Evolutionary conservation across 1,140 invertebrate genomes (phyloP), one percentile per base, ranked within the genome.

Genomic region (Diploscapter pachys): DNA sequence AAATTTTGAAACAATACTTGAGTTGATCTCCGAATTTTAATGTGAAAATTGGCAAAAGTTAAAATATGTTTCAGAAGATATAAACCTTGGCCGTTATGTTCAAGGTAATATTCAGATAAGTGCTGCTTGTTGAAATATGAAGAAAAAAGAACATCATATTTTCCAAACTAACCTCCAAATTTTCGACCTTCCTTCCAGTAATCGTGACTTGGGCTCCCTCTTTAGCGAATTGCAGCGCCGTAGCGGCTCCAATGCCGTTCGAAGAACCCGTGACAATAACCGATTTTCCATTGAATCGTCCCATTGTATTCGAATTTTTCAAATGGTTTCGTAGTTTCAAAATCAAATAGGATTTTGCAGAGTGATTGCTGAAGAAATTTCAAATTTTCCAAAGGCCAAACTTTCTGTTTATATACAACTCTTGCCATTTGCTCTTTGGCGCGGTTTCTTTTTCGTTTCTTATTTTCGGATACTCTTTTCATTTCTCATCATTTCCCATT

Each of bases 181-280:
- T 13, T 53, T 78, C 54, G 0, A 52, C 56, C 64, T 66, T 68
- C 55, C 76, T 69, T 63, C 76, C 76, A 53, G 66, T 68, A n/a
- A 78, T 78, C 2, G 76, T 78, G 51, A 78, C 65, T 13, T 57
- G 55, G 31, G 76, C 76, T 63, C 76, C 76, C 51, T 78, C 78
- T 59, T 54, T 59, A 11, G 76, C 74, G 9, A 78, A 71, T 5
- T 65, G 64, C 4, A 78, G 59, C 3, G 76, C 76, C 0, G 76
- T 76, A 4, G 66, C 76, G 56, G 56, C 55, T 49, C 76, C 76
- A 31, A 78, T 78, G 48, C 76, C 76, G 63, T 78, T 78, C 4
- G 76, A 78, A 6, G 74, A 78, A 4, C 76, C 76, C 64, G 76
- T 77, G 55, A 77, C 55, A 61, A 77, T 74, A 5, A 67, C 76